These are phyloP conservation scores for Trachythela sp. DNA, from an alignment of 64 coral and sea anemone species.

Conservation along the genomic window DNA sequence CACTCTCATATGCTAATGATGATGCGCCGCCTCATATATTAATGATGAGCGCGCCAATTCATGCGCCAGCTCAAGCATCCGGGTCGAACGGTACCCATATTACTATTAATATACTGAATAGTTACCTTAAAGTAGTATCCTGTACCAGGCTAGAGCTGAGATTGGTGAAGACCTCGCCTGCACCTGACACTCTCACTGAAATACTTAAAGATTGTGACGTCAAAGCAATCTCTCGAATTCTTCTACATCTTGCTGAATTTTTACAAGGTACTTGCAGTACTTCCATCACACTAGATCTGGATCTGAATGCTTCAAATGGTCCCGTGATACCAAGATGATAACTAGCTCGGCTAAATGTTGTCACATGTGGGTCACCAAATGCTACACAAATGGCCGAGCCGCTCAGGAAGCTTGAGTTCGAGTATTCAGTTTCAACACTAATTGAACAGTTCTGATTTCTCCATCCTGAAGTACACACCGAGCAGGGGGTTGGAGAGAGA, in stretches of 20 bases:
- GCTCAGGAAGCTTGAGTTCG: constrained; percentile 47
- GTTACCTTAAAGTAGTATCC: not conserved
- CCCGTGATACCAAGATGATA: constrained; percentile 82
- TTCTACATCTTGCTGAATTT: constrained; percentile 59
- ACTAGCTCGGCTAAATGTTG: constrained; percentile 61
- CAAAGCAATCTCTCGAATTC: constrained; percentile 74
- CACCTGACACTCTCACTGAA: constrained; percentile 46
- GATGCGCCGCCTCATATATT: no score
- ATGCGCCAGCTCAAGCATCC: no score
- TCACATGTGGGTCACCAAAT: constrained; percentile 97
- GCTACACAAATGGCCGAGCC: constrained; percentile 12
- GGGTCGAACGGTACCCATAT: no score
- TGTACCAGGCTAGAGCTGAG: not conserved
- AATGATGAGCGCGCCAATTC: no score
- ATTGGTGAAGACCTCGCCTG: constrained; percentile 39
- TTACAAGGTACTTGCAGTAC: constrained; percentile 78
- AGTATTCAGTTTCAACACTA: constrained; percentile 42
- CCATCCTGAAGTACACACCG: constrained; percentile 67
- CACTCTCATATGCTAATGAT: no score
- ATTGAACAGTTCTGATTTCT: constrained; percentile 59
- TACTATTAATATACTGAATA: no score
- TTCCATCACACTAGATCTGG: constrained; percentile 42
- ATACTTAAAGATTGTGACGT: constrained; percentile 42
- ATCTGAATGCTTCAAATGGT: constrained; percentile 56
- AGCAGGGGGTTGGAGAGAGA: constrained; percentile 35